These are phyloP conservation scores for Bolborhynchus lineola DNA, from an alignment of 2,113 vertebrate genomes.

Conservation along the genomic window DNA sequence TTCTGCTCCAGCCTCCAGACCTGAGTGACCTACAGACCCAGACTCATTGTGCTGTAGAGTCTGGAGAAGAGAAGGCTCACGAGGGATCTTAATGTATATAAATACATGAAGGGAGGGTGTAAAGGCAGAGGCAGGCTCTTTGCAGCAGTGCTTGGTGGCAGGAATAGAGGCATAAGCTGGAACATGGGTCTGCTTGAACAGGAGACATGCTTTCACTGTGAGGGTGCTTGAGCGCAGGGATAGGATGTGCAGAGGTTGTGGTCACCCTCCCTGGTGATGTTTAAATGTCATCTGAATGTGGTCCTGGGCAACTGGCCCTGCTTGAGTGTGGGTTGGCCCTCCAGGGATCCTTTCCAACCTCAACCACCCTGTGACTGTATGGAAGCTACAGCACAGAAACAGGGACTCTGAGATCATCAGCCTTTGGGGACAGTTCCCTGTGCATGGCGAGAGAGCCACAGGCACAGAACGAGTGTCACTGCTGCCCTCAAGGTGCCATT, in stretches of 20 bases:
- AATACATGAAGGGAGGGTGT: background rate
- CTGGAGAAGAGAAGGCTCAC: background rate
- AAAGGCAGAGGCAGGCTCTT: background rate
- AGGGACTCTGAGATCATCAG: background rate
- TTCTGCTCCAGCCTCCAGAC: background rate
- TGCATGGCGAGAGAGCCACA: background rate
- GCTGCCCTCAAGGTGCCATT: background rate
- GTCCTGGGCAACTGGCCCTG: background rate
- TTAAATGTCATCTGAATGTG: background rate
- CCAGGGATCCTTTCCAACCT: background rate
- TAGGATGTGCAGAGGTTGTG: background rate
- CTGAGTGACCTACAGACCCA: background rate
- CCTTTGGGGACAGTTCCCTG: background rate
- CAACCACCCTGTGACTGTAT: background rate
- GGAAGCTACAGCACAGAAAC: background rate
- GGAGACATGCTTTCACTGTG: background rate
- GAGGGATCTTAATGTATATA: background rate
- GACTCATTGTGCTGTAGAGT: background rate
- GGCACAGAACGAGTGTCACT: fast-evolving
- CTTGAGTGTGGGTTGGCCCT: background rate
- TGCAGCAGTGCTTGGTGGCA: background rate
- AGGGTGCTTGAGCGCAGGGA: background rate
- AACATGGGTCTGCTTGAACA: background rate
- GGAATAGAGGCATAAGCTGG: background rate
- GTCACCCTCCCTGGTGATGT: background rate